Conservation (phyloP, 2,888 invertebrate genomes). For the Noctua janthe region DNA sequence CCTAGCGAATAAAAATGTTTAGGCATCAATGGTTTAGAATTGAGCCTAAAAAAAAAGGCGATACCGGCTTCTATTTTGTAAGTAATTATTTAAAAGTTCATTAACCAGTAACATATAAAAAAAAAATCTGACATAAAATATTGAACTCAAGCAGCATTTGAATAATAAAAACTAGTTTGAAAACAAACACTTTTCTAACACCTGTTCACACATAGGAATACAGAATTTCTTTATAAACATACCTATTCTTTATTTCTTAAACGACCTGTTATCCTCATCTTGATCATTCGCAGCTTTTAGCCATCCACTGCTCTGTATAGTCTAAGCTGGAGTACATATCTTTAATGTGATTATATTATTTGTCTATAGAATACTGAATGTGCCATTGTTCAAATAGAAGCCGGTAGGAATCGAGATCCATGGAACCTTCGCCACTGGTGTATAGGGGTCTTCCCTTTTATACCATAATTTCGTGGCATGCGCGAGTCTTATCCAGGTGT, state of each 20-base stretch:
- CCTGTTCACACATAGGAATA: constrained; percentile 41
- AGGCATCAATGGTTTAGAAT: neutral
- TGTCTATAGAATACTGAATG: too few relatives aligned
- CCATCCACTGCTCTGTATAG: neutral
- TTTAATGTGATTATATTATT: too few relatives aligned
- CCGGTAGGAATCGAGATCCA: too few relatives aligned
- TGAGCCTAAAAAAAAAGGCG: neutral
- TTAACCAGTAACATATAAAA: neutral
- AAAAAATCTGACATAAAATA: neutral
- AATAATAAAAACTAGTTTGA: constrained; percentile 35
- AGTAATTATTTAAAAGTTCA: neutral
- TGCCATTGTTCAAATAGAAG: too few relatives aligned
- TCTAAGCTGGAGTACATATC: too few relatives aligned
- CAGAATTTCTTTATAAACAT: constrained; percentile 17
- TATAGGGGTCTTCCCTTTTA: too few relatives aligned
- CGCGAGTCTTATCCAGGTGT: too few relatives aligned
- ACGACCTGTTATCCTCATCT: neutral
- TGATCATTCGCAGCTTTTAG: neutral
- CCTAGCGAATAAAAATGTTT: neutral
- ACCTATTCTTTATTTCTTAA: neutral
- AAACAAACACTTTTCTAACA: constrained; percentile 44
- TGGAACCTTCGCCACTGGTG: too few relatives aligned
- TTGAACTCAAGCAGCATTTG: constrained; percentile 1
- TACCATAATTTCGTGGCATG: too few relatives aligned
- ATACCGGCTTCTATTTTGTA: neutral